These are phyloP conservation scores for Philypnodon macrostomus DNA, from an alignment of 2,797 vertebrate genomes.

Conservation along the genomic window DNA sequence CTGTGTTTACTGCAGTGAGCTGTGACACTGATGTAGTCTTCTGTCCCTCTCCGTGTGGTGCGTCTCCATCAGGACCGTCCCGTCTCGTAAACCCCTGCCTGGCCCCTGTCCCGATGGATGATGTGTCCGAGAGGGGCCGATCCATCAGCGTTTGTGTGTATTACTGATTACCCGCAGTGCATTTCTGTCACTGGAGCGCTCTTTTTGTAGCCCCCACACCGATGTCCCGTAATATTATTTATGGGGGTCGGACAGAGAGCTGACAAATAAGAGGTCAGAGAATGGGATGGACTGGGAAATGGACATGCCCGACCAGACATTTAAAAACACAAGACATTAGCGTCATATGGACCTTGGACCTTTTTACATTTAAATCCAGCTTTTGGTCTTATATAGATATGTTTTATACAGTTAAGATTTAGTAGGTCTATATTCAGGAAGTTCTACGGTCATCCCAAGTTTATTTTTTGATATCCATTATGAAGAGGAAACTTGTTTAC, in stretches of 20 bases:
- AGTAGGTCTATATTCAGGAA: too few relatives aligned
- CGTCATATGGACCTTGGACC: too few relatives aligned
- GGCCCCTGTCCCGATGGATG: slow-evolving; percentile 52
- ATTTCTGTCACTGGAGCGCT: slow-evolving; percentile 77
- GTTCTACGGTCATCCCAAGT: too few relatives aligned
- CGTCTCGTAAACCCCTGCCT: slow-evolving; percentile 26
- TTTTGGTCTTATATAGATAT: too few relatives aligned
- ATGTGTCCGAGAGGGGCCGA: slow-evolving; percentile 73
- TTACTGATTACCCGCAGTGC: slow-evolving; percentile 84
- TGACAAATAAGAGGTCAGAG: slow-evolving; percentile 78
- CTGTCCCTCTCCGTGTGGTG: too few relatives aligned
- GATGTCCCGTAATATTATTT: slow-evolving; percentile 71
- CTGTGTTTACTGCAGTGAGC: too few relatives aligned
- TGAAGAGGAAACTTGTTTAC: too few relatives aligned
- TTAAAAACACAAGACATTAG: background rate
- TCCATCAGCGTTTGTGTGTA: slow-evolving; percentile 84
- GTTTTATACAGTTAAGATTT: too few relatives aligned
- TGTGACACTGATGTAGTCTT: too few relatives aligned
- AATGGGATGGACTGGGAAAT: slow-evolving; percentile 40
- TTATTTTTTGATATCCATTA: too few relatives aligned
- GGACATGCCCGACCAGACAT: background rate
- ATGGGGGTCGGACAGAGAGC: slow-evolving; percentile 72
- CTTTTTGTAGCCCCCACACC: slow-evolving; percentile 42
- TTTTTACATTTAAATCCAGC: too few relatives aligned
- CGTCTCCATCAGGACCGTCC: slow-evolving; percentile 15